A percentile compares a stretch with the other conserved stretches of the same genome.
phyloP scores from a whole-genome alignment of 2,797 vertebrate species.

The Acipenser oxyrinchus region DNA sequence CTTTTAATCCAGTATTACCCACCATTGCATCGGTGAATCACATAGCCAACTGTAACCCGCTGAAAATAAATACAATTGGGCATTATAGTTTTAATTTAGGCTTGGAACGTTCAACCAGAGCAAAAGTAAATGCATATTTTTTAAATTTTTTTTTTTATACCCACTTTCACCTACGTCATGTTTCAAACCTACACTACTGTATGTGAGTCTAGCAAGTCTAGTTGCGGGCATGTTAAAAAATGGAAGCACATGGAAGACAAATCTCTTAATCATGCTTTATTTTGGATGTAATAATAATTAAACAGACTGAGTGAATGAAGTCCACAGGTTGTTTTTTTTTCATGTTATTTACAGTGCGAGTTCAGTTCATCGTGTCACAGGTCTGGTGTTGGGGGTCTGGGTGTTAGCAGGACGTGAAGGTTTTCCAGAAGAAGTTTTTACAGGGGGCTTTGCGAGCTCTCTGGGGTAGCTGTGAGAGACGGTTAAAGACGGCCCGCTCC shows the following conservation, averaged over 20 bases:
- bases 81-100: too few species aligned
- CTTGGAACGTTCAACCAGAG: too few species aligned
- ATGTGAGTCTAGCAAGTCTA: too few species aligned
- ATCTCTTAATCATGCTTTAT: constrained; percentile 65
- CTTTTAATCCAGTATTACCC: too few species aligned
- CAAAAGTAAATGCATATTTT: too few species aligned
- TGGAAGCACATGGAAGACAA: constrained; percentile 34
- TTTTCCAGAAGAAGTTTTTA: constrained; percentile 95
- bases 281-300: constrained; percentile 48
- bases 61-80: too few species aligned
- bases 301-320: constrained; percentile 58
- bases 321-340: constrained; percentile 37
- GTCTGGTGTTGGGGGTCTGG: constrained; percentile 10
- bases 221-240: too few species aligned
- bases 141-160: too few species aligned
- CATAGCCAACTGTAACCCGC: too few species aligned
- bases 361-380: constrained; percentile 46
- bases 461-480: constrained; percentile 66
- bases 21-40: too few species aligned
- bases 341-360: constrained; percentile 48
- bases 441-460: constrained; percentile 81
- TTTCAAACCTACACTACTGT: too few species aligned
- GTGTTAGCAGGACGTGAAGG: constrained; percentile 80
- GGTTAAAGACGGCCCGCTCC: constrained; percentile 65
- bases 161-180: too few species aligned